Conservation (phyloP, 2,888 invertebrate genomes). For the Trisateles emortualis region DNA sequence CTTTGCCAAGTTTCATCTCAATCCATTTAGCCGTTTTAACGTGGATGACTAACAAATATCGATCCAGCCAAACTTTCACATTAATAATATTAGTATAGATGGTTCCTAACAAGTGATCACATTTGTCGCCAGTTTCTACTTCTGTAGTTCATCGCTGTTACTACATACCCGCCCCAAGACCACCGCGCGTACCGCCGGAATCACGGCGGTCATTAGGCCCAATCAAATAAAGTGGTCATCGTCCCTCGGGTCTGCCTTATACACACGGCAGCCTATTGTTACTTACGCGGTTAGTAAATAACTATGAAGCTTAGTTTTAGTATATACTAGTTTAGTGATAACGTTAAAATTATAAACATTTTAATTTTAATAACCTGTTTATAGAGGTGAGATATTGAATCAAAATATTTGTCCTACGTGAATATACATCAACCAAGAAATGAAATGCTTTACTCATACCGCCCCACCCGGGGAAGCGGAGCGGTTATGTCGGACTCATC, state of each 20-base stretch:
- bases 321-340: neutral
- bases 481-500: too few species aligned
- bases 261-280: constrained; percentile 28
- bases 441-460: too few species aligned
- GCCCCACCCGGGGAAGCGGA: too few species aligned
- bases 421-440: too few species aligned
- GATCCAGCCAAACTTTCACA: too few species aligned
- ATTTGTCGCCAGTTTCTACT: too few species aligned
- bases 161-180: constrained; percentile 13
- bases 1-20: too few species aligned
- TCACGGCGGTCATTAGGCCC: constrained; percentile 65
- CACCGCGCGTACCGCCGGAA: constrained; percentile 34
- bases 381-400: neutral
- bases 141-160: constrained; percentile 21
- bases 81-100: too few species aligned
- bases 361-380: neutral
- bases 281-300: constrained; percentile 22
- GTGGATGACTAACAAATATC: too few species aligned
- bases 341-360: neutral
- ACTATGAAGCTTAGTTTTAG: neutral
- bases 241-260: constrained; percentile 43
- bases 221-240: constrained; percentile 68
- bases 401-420: too few species aligned
- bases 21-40: too few species aligned
- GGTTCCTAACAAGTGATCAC: too few species aligned